Base-by-base conservation (phyloP, 2,797 vertebrate species). In the Huso huso region DNA sequence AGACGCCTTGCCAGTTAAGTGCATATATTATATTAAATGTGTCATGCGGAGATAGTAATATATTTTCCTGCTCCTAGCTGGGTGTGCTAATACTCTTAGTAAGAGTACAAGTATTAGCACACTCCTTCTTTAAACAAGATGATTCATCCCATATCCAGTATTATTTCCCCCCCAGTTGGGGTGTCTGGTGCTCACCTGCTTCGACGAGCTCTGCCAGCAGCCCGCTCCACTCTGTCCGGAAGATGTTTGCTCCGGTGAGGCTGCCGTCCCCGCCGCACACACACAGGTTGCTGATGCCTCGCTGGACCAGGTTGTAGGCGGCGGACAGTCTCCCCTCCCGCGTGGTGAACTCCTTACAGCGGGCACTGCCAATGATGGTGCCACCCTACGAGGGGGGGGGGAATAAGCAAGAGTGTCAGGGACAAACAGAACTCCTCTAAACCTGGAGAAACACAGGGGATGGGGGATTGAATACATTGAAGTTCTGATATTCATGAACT, bases 211-310 rank as follows among this genome's bases (percentile, higher is more conserved):
- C 93, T 0, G 83, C 89, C 73, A 99, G 88, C 80, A 99, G 84
- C 51, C 84, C 68, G 0, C 83, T 88, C 96, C 96, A 99, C 83
- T 99, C 96, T 0, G 72, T 86, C 61, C 94, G 93, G 81, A 99
- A 98, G 81, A 96, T 82, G 78, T 96, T 91, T 0, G 96, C 96
- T 0, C 96, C 96, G 0, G 96, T 98, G 69, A 98, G 93, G 83
- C 95, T 98, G 82, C 96, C 96, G 0, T 97, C 96, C 0, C 96
- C 96, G 0, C 96, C 96, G 0, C 97, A 97, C 76, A 98, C 95
- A 0, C 96, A 99, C 73, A 98, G 84, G 84, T 99, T 99, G 81
- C 93, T 93, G 86, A 98, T 95, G 75, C 94, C 91, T 0, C 89
- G 93, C 66, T 93, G 87, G 18, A 97, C 90, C 69, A 99, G 87